Evolutionary conservation across 2,888 invertebrate genomes (phyloP), one percentile per base, ranked within the genome.

Genomic region (Mayetiola destructor): DNA sequence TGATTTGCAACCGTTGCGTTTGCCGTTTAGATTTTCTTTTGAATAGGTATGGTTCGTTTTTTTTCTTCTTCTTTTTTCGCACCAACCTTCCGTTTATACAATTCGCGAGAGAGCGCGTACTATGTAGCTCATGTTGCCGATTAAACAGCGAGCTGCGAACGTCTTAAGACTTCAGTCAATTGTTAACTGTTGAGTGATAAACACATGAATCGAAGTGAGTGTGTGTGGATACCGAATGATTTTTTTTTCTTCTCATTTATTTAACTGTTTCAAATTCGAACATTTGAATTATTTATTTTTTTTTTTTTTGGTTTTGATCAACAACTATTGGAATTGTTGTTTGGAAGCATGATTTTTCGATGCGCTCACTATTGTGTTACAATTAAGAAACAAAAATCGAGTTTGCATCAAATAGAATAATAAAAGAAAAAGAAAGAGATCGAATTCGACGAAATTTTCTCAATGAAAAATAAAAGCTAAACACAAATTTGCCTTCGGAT

Each of bases 111-210:
- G n/a, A n/a, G n/a, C n/a, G n/a, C n/a, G n/a, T n/a, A n/a, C n/a
- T 9, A n/a, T 16, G n/a, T 6, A 27, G 48, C 27, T 48, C 27
- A 27, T 27, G 27, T 48, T n/a, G 48, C 40, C 40, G 23, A 40
- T 40, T 23, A 48, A 48, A 48, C 48, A 27, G 27, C 48, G 27
- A 48, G n/a, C 3, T 27, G 48, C 48, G 27, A 48, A 27, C 48
- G 48, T 16, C 27, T 27, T 27, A 10, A 48, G 48, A 27, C 48
- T 48, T 48, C 48, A 48, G 48, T 48, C 48, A 48, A 27, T 48
- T 48, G 48, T 48, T n/a, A 48, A 27, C 48, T 14, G 48, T 48
- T 27, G 48, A 48, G 16, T 48, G 48, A 48, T 48, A 48, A 48
- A 48, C 14, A 48, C 48, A 48, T 27, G 27, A 16, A 12, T 27